Percentiles rank a stretch among this genome's conserved stretches.
Conservation (phyloP, 2,113 vertebrate species). For the Anser cygnoides region DNA sequence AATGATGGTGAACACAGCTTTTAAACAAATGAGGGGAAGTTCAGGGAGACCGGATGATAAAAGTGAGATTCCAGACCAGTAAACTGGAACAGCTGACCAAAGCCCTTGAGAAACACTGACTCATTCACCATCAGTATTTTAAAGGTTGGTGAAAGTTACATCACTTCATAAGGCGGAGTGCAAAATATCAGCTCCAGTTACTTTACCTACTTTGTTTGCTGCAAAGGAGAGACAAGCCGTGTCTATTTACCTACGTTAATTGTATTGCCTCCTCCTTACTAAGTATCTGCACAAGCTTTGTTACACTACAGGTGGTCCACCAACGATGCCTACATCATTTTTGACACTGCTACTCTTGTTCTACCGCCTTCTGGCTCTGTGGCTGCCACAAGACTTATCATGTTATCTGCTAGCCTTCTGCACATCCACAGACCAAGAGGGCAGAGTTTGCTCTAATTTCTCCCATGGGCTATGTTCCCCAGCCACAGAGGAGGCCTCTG, state of each 20-base stretch:
- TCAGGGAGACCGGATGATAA: neutral
- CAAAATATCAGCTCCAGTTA: slow-evolving; percentile 7
- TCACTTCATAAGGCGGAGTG: slow-evolving; percentile 14
- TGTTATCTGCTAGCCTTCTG: neutral
- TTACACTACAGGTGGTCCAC: neutral
- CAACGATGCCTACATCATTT: neutral
- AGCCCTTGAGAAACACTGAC: slow-evolving; percentile 45
- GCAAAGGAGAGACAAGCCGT: neutral
- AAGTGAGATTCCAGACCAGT: slow-evolving; percentile 61
- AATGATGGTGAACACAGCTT: neutral
- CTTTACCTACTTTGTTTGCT: slow-evolving; percentile 15
- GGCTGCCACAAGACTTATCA: neutral
- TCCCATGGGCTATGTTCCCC: neutral
- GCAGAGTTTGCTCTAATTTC: neutral
- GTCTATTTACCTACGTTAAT: neutral
- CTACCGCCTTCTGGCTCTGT: neutral
- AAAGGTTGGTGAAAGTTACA: slow-evolving; percentile 53
- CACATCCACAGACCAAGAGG: neutral
- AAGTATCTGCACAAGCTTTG: neutral
- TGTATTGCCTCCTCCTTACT: neutral
- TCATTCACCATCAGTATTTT: slow-evolving; percentile 46
- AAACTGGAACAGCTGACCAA: slow-evolving; percentile 56
- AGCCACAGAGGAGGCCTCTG: neutral
- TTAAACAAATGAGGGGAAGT: neutral
- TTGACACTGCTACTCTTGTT: neutral